phyloP scores from a whole-genome alignment of 2,888 invertebrate genomes.

The Arge pagana region DNA sequence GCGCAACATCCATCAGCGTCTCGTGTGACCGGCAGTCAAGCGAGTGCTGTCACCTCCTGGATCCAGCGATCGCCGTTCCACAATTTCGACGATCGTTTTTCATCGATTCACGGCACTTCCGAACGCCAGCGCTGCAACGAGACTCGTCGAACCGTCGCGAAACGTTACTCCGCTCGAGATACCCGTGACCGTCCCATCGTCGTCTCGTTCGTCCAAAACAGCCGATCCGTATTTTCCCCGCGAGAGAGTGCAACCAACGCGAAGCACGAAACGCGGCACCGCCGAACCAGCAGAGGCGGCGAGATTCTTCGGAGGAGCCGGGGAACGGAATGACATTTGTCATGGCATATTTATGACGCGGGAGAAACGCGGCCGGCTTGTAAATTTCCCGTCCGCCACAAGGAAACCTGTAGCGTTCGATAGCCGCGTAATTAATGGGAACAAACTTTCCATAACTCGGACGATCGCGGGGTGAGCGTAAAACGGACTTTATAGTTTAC shows the following conservation, averaged over 20 bases:
- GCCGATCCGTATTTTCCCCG: too few relatives aligned
- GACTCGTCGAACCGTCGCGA: too few relatives aligned
- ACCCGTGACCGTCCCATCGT: too few relatives aligned
- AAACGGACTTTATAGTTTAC: conserved; percentile 14
- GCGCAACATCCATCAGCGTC: conserved; percentile 52
- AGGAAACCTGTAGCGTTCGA: conserved; percentile 20
- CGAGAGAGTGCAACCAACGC: too few relatives aligned
- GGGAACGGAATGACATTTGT: conserved; percentile 19
- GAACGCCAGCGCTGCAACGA: too few relatives aligned
- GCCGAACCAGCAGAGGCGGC: too few relatives aligned
- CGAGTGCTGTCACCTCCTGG: conserved; percentile 44
- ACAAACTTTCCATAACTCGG: conserved; percentile 20
- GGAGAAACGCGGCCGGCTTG: conserved; percentile 15
- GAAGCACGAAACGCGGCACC: too few relatives aligned
- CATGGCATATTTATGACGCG: conserved; percentile 24
- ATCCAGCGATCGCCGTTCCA: conserved; percentile 10
- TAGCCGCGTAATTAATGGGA: conserved; percentile 14
- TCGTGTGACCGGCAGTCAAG: conserved; percentile 28
- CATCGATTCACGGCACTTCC: too few relatives aligned
- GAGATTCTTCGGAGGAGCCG: not conserved
- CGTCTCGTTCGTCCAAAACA: too few relatives aligned
- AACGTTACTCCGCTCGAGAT: too few relatives aligned
- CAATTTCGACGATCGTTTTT: conserved; percentile 13
- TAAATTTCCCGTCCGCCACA: conserved; percentile 16
- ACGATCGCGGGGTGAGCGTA: not conserved